Base-by-base conservation (phyloP, 2,797 vertebrate genomes). In the Mastacembelus armatus region DNA sequence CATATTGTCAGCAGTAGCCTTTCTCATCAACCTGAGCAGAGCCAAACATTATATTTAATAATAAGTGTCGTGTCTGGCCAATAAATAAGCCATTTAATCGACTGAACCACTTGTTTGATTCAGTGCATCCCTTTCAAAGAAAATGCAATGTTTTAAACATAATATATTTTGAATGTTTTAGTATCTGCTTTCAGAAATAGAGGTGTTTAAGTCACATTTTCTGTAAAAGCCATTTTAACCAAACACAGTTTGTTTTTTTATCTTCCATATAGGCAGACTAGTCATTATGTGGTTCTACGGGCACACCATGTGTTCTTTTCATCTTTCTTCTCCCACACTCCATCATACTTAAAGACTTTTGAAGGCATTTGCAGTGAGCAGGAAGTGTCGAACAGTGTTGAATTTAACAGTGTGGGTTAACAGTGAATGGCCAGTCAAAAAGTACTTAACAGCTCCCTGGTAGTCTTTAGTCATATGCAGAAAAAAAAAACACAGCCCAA, bases 381-480 rank as follows among this genome's bases (percentile, higher is more conserved):
- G 18, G 10, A 49, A 48, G 33, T 72, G 67, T 71, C 40, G 40
- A 57, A 44, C 62, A 48, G 16, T 49, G 27, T 62, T 44, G 19
- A 57, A 9, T 59, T 56, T 58, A 66, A 44, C 38, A 19, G 43
- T 64, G 65, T 21, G 51, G 69, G 67, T 75, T 87, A 64, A 66
- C 35, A 54, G 57, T 45, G 52, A 45, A 66, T 35, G 14, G 58
- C 48, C 57, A 56, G 47, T 72, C 55, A 58, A 75, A 74, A 72
- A 80, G 75, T 66, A 62, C 85, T 86, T 45, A 60, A 63, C 73
- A 66, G 49, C 59, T 60, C 39, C 70, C 62, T 16, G 51, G 18
- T 58, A 66, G 67, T 77, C 65, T 71, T 77, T 51, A 80, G 74
- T 81, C 81, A 81, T 35, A 56, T 57, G 47, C 43, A n/a, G 32